A percentile compares a stretch with the other conserved stretches of the same genome.
Evolutionary conservation across 2,113 vertebrate species (phyloP).

Genomic region (Mus musculus): DNA sequence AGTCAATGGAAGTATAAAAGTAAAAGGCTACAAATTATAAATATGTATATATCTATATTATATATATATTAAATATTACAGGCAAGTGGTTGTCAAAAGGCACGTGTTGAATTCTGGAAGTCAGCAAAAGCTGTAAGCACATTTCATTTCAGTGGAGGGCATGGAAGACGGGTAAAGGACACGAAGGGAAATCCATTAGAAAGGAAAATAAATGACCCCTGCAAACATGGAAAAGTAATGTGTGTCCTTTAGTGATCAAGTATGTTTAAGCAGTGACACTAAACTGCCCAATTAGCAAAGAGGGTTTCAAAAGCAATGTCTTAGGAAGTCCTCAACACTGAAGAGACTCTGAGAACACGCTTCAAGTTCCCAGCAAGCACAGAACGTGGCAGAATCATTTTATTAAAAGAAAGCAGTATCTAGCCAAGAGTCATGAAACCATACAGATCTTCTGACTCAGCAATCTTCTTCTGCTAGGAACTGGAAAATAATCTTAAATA

Average conservation of each 20-base stretch:
- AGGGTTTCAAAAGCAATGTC: neutral
- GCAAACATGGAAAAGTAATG: slow-evolving; percentile 17
- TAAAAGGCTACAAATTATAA: slow-evolving; percentile 38
- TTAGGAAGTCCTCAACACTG: slow-evolving; percentile 9
- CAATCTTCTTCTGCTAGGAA: slow-evolving; percentile 52
- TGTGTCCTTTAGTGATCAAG: neutral
- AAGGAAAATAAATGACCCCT: slow-evolving; percentile 8
- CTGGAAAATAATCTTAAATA: slow-evolving; percentile 66
- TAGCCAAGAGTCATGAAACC: slow-evolving; percentile 61
- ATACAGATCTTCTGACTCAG: slow-evolving; percentile 57
- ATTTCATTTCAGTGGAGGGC: neutral
- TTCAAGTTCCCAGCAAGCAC: neutral
- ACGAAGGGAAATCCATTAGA: neutral
- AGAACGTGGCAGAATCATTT: slow-evolving; percentile 57
- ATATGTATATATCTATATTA: neutral
- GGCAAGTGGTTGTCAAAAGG: neutral
- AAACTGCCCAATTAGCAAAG: slow-evolving; percentile 53
- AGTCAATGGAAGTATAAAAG: slow-evolving; percentile 37
- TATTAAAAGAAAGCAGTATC: slow-evolving; percentile 44
- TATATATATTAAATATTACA: slow-evolving; percentile 5
- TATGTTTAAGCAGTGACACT: slow-evolving; percentile 16
- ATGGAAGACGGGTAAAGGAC: neutral
- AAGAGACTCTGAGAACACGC: neutral
- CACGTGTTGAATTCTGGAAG: neutral
- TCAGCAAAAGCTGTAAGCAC: slow-evolving; percentile 13